phyloP scores from a whole-genome alignment of 2,888 invertebrate species.

The Phrixothrix hirtus region DNA sequence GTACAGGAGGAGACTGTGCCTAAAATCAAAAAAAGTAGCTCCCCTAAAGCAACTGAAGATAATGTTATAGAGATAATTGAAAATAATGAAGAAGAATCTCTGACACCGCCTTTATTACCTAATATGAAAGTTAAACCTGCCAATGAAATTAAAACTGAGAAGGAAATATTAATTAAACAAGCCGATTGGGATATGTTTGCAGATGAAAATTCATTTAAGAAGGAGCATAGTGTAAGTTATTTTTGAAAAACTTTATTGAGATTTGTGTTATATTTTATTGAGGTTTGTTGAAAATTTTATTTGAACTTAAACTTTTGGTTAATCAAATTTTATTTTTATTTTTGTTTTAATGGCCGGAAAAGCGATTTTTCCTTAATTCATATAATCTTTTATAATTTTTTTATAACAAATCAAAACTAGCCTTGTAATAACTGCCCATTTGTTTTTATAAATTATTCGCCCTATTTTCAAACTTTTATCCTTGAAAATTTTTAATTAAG shows the following conservation, averaged over 20 bases:
- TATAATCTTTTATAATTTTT: too few relatives aligned
- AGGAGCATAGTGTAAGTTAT: slow-evolving; percentile 48
- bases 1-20: too few relatives aligned
- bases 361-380: too few relatives aligned
- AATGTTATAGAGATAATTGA: slow-evolving; percentile 11
- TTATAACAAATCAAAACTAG: too few relatives aligned
- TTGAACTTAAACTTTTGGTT: neutral
- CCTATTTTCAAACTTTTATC: too few relatives aligned
- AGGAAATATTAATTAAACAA: slow-evolving; percentile 56
- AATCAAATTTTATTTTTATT: neutral
- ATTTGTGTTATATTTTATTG: too few relatives aligned
- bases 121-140: slow-evolving; percentile 48
- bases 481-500: too few relatives aligned
- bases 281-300: too few relatives aligned
- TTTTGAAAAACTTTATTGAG: neutral
- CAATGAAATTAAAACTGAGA: slow-evolving; percentile 44
- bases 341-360: slow-evolving; percentile 29
- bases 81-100: slow-evolving; percentile 46
- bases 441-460: too few relatives aligned
- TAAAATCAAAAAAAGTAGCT: too few relatives aligned
- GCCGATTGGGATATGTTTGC: slow-evolving; percentile 91
- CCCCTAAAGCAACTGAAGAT: too few relatives aligned
- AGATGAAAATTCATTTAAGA: slow-evolving; percentile 81
- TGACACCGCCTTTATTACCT: slow-evolving; percentile 54
- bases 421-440: too few relatives aligned